Base-by-base conservation (phyloP, 2,797 vertebrate species). In the Pangasius mekongensis region DNA sequence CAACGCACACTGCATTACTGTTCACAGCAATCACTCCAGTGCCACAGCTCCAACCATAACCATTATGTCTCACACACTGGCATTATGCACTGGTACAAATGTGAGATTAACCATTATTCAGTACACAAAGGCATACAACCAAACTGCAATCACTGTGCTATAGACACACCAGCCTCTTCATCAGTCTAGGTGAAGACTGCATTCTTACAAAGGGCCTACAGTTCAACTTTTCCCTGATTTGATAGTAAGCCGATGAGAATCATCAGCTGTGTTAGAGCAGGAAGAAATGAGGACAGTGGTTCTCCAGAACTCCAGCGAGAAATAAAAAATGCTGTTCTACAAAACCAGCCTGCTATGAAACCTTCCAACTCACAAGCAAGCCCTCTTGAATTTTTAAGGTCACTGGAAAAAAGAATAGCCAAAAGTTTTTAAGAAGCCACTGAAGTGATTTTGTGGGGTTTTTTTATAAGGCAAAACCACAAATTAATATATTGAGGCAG, bases 31-130 rank as follows among this genome's bases (percentile, higher is more conserved):
- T 86, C 78, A 76, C 77, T 16, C 33, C 86, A 64, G 80, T 73
- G 86, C 88, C 87, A 89, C 64, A 82, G 86, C 84, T 64, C 77
- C 66, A 77, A 87, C 74, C 16, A 30, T 30, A 60, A 54, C 30
- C 58, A 8, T 87, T 74, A 77, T 71, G 64, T 11, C 83, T 86
- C 43, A 74, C 86, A 86, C 62, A 14, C 24, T 56, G 39, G 11
- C 27, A 78, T 81, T 87, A 90, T 84, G 71, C 3, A 47, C 62
- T 52, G 47, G 73, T 73, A 67, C 22, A 11, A 66, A 9, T 83
- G 60, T 10, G 49, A 83, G 87, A 86, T 56, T 69, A 36, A 87
- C 36, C 36, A 81, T 80, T 87, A 85, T 85, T 86, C 69, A 54
- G 36, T 67, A 81, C 54, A 86, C 80, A 89, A 56, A 85, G 77